Base-by-base conservation (phyloP, 2,113 vertebrate genomes). In the Monopterus albus region DNA sequence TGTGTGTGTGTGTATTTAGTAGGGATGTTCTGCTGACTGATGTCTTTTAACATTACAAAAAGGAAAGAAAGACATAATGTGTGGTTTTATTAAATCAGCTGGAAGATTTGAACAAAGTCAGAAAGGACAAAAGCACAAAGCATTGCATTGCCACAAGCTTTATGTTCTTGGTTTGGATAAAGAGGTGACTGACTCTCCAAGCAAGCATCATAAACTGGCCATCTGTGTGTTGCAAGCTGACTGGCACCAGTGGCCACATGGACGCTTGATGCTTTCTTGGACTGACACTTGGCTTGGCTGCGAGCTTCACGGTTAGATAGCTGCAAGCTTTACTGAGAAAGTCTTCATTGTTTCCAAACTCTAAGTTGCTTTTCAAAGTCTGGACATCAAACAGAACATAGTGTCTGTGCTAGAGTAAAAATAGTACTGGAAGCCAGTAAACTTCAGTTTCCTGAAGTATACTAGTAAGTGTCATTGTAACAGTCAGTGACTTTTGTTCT, bases 261-360 rank as follows among this genome's bases (percentile, higher is more conserved):
- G 75, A 66, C 75, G 67, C 75, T 78, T 49, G 42, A 75, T 72
- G 49, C 55, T 61, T 75, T 75, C 52, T 80, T 56, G 64, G 58
- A 79, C 15, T 51, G 59, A 81, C 64, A 81, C 76, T 75, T 82
- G 53, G 75, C 47, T 76, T 83, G 61, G 67, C 70, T 53, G 53
- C 21, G 25, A 65, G 60, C 23, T 57, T 63, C 35, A 35, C 14
- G 50, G 63, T 39, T 42, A 60, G 57, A 80, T 50, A 36, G 21
- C 21, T 4, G 7, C 20, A 25, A 52, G 46, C 26, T 57, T 59
- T 23, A 28, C 69, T 43, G 25, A 70, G 70, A 56, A 78, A 43
- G 38, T 76, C 51, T 63, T 68, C 65, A 64, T 72, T 75, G 56
- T 81, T 83, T 75, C 51, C 60, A 57, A 69, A 75, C 8, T 25